These are phyloP conservation scores for Oreochromis grahami DNA, from an alignment of 2,797 vertebrate genomes.

Conservation along the genomic window DNA sequence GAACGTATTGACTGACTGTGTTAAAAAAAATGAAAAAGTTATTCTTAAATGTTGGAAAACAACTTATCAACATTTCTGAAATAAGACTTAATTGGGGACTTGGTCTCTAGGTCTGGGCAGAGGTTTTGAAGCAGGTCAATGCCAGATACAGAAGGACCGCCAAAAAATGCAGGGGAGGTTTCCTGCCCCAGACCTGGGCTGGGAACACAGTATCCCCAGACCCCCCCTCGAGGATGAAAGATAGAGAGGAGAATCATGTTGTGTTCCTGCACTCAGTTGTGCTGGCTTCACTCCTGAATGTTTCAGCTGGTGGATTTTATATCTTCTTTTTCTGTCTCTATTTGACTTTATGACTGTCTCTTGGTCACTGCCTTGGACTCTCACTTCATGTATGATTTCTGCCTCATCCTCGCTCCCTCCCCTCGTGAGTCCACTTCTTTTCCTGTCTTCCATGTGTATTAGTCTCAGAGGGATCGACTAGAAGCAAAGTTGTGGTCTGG, in stretches of 20 bases:
- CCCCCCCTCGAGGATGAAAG: slow-evolving; percentile 30
- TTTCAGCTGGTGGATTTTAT: slow-evolving; percentile 1
- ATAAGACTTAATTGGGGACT: neutral
- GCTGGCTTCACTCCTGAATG: neutral
- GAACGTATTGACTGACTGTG: accelerated
- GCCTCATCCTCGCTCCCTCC: neutral
- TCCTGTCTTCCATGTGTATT: neutral
- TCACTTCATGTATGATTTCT: neutral
- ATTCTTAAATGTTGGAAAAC: neutral
- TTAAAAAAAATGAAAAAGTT: neutral
- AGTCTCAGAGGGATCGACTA: slow-evolving; percentile 29
- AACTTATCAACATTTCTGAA: neutral
- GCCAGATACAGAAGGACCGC: slow-evolving; percentile 44
- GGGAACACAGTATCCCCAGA: slow-evolving; percentile 68
- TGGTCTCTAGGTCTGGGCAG: neutral
- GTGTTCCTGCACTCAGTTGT: slow-evolving; percentile 55
- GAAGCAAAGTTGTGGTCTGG: slow-evolving; percentile 50
- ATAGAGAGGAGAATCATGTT: slow-evolving; percentile 42
- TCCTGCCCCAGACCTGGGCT: slow-evolving; percentile 64
- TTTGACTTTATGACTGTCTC: slow-evolving; percentile 5
- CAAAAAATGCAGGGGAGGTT: slow-evolving; percentile 80
- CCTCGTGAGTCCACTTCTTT: neutral
- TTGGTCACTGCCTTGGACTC: slow-evolving; percentile 20
- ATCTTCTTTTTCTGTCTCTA: neutral
- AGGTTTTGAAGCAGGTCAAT: slow-evolving; percentile 11